Base-by-base conservation (phyloP, 2,797 vertebrate species). In the Euthynnus affinis region DNA sequence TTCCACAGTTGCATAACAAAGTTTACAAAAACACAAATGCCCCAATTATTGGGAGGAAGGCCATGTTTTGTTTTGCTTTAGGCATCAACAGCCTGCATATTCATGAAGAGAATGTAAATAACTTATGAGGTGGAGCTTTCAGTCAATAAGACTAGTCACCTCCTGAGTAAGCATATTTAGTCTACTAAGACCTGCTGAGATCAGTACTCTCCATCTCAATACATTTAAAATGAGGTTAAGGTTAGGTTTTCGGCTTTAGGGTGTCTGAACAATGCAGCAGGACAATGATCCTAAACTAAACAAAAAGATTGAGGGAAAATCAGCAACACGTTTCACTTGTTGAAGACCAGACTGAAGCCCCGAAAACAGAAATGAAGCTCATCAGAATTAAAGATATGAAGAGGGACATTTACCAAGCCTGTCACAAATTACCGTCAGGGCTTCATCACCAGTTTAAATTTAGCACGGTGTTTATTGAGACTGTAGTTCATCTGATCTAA, bases 31-130 rank as follows among this genome's bases (percentile, higher is more conserved):
- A 64, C 60, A 48, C n/a, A 76, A 65, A 69, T 6, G 27, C 60
- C 71, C 57, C 56, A 79, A 74, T 83, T 78, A 88, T 60, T 56
- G 22, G 15, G 8, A 34, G 52, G 62, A 61, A 10, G 4, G 27
- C 12, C 34, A 20, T 22, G 18, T 60, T 76, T 73, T 82, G 76
- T 57, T 72, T 65, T 48, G 68, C 77, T 71, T 25, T 23, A n/a
- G 55, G 75, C 80, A 72, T 55, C 46, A 60, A 79, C 53, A 40
- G 13, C 4, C 27, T 42, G 68, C 60, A 75, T 76, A 83, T 88
- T 75, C 56, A 80, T 71, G 71, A 57, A 46, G 10, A 17, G n/a
- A 61, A 65, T 14, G 44, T 67, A 42, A 78, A 78, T 74, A 67
- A 74, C 60, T 74, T 8, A 75, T 71, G 66, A 66, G 23, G 14